phyloP scores from a whole-genome alignment of 2,113 vertebrate genomes.

The Cisticola juncidis region DNA sequence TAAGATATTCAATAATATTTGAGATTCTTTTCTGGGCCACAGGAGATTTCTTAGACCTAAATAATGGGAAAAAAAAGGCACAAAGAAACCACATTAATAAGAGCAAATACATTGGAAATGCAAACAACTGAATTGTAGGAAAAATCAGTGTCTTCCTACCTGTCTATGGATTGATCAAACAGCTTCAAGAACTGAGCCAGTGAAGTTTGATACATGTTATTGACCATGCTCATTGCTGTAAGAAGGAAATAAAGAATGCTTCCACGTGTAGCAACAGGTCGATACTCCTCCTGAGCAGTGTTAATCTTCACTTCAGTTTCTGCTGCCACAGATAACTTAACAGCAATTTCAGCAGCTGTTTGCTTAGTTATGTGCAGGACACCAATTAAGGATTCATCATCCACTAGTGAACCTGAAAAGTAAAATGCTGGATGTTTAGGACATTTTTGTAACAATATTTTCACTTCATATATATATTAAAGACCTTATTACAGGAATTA shows the following conservation, averaged over 20 bases:
- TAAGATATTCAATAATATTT: conserved; percentile 79
- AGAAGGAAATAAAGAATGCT: conserved; percentile 83
- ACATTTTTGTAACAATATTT: not conserved
- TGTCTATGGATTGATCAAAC: conserved; percentile 79
- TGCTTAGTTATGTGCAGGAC: conserved; percentile 77
- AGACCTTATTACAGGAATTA: not conserved
- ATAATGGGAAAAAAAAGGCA: not conserved
- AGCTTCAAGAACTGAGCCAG: conserved; percentile 80
- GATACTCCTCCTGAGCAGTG: conserved; percentile 77
- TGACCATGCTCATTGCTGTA: conserved; percentile 83
- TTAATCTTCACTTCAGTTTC: conserved; percentile 81
- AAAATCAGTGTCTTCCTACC: conserved; percentile 25
- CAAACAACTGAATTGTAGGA: not conserved
- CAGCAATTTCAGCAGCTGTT: conserved; percentile 77
- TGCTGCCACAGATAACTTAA: conserved; percentile 76
- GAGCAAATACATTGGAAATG: not conserved
- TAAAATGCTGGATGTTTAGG: not conserved
- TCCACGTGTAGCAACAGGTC: conserved; percentile 77
- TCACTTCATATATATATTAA: not conserved
- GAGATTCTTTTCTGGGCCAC: conserved; percentile 75
- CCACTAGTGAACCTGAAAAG: conserved; percentile 76
- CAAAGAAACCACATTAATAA: not conserved
- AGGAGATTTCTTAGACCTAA: conserved; percentile 77
- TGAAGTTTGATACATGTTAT: conserved; percentile 82
- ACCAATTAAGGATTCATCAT: conserved; percentile 79